Base-by-base conservation (phyloP, 2,797 vertebrate species). In the Ceryle rudis region DNA sequence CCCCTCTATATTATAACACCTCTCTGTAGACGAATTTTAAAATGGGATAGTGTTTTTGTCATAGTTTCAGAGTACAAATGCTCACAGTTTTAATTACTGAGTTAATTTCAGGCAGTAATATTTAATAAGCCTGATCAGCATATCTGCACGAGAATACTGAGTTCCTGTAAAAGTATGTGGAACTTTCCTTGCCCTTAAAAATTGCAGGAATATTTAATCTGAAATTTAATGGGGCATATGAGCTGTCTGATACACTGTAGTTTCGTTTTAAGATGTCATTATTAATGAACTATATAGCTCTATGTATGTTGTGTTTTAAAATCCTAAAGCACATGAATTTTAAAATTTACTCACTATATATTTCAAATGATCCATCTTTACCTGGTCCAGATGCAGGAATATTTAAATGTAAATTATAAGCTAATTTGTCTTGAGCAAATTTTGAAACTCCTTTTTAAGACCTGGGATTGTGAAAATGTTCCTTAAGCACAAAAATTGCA, bases 251-350 rank as follows among this genome's bases (percentile, higher is more conserved):
- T 96, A 75, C 33, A 89, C 49, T 90, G 49, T 73, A 83, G 86
- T 96, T 98, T 97, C 70, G 79, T 97, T 97, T 96, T 96, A 96
- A 96, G 72, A n/a, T 82, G 52, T 66, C 37, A 47, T 35, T 82
- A 81, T 94, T 97, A 96, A 91, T 85, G 71, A 97, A 95, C 70
- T 84, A 83, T 62, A 81, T 92, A 93, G 44, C 58, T 86, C 31
- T 70, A n/a, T 74, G 31, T 81, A 73, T 72, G 42, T 89, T 86
- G 55, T 95, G 17, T 81, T 82, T 86, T 95, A 89, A 95, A 75
- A 94, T 97, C 33, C 64, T 67, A 5, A 90, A 92, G 84, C 78
- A 35, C 11, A 29, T 64, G 65, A 61, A 87, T 96, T 97, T 95
- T 91, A 81, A 96, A 95, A 91, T 91, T 88, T 89, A 86, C 62